phyloP scores from a whole-genome alignment of 2,797 vertebrate genomes.

The Pseudochromis fuscus region DNA sequence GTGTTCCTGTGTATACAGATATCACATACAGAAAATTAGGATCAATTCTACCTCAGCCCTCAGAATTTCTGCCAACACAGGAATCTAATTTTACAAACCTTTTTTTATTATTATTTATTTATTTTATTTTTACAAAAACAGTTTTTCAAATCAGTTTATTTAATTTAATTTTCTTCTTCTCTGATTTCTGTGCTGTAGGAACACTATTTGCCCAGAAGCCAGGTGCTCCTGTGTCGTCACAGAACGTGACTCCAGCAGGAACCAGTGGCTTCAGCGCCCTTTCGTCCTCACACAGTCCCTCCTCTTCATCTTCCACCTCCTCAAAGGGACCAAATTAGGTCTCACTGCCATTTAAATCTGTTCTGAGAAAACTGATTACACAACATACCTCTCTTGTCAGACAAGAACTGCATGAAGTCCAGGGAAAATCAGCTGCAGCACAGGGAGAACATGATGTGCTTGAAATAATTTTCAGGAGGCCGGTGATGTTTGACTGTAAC shows the following conservation, averaged over 20 bases:
- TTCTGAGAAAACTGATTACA: constrained; percentile 18
- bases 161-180: neutral
- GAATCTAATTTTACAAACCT: no score
- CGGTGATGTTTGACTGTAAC: constrained; percentile 26
- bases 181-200: constrained; percentile 80
- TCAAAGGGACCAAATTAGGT: constrained; percentile 90
- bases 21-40: no score
- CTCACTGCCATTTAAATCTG: constrained; percentile 17
- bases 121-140: no score
- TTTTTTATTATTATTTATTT: no score
- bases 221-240: constrained; percentile 81
- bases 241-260: constrained; percentile 82
- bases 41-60: no score
- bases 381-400: constrained; percentile 39
- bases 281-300: constrained; percentile 91
- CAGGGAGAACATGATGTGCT: constrained; percentile 34
- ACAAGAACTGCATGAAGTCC: constrained; percentile 44
- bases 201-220: constrained; percentile 96
- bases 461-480: constrained; percentile 22
- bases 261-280: constrained; percentile 84
- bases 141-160: neutral
- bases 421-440: constrained; percentile 44
- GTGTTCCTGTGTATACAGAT: no score
- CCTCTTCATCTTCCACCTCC: constrained; percentile 90
- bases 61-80: no score